Evolutionary conservation across 2,113 vertebrate species (phyloP).

Genomic region (Laterallus jamaicensis): DNA sequence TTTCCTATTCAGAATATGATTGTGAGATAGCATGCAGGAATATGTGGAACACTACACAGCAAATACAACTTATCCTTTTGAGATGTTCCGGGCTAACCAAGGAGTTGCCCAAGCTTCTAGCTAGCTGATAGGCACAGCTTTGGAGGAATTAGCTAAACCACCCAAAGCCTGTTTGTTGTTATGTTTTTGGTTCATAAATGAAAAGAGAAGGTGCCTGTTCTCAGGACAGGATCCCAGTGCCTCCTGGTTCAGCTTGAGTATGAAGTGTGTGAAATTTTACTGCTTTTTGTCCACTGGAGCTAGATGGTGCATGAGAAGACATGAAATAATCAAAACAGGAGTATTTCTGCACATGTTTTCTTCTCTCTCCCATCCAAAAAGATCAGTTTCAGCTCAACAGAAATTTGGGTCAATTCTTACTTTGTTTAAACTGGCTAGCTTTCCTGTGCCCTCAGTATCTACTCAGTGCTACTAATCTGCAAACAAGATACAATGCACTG

Average conservation of each 20-base stretch:
- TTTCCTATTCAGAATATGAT: not conserved
- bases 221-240: not conserved
- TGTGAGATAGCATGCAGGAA: not conserved
- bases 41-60: not conserved
- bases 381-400: slow-evolving; percentile 24
- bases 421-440: slow-evolving; percentile 47
- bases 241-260: not conserved
- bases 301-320: not conserved
- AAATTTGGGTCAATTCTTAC: slow-evolving; percentile 45
- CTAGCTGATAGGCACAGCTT: not conserved
- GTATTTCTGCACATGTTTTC: not conserved
- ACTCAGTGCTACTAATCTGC: slow-evolving; percentile 50
- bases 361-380: not conserved
- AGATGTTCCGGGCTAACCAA: not conserved
- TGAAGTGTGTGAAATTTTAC: not conserved
- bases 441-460: slow-evolving; percentile 15
- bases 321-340: not conserved
- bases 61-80: not conserved
- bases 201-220: not conserved
- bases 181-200: slow-evolving; percentile 1
- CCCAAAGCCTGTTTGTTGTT: not conserved
- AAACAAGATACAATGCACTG: slow-evolving; percentile 55
- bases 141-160: slow-evolving; percentile 17
- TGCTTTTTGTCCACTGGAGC: not conserved
- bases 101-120: not conserved